A percentile compares a stretch with the other conserved stretches of the same genome.
Conservation (phyloP, 2,113 vertebrate genomes). For the Mesoclemmys tuberculata region DNA sequence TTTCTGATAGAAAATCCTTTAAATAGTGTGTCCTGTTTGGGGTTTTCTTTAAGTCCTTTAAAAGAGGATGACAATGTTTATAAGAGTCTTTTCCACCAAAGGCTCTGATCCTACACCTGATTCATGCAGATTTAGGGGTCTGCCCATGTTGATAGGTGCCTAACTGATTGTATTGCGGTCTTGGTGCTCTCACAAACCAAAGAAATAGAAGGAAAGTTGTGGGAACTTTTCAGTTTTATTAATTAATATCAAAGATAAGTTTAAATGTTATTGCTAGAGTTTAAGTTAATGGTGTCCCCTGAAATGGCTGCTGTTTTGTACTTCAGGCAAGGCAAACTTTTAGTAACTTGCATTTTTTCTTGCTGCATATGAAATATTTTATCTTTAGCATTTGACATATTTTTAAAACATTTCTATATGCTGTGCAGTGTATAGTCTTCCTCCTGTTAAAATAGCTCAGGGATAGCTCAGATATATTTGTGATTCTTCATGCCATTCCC, state of each 20-base stretch:
- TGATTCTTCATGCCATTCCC: neutral
- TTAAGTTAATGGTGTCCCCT: neutral
- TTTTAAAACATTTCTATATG: neutral
- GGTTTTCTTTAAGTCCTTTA: neutral
- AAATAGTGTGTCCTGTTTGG: neutral
- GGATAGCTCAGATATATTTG: neutral
- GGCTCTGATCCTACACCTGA: neutral
- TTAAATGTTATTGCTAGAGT: neutral
- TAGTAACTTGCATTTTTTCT: slow-evolving; percentile 15
- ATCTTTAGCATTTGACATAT: neutral
- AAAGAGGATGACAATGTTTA: neutral
- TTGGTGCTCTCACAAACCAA: neutral
- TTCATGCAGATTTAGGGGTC: neutral
- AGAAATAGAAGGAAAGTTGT: neutral
- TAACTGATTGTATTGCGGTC: neutral
- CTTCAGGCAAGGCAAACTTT: neutral
- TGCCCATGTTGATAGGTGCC: neutral
- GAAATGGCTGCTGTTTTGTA: slow-evolving; percentile 13
- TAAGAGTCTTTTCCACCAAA: neutral
- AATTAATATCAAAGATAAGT: neutral
- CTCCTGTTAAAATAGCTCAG: neutral
- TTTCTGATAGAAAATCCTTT: neutral
- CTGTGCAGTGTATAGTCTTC: neutral
- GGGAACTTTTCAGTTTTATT: neutral
- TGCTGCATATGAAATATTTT: slow-evolving; percentile 1